Evolutionary conservation across 2,113 vertebrate genomes (phyloP), one percentile per base, ranked within the genome.

Genomic region (Gobio gobio): DNA sequence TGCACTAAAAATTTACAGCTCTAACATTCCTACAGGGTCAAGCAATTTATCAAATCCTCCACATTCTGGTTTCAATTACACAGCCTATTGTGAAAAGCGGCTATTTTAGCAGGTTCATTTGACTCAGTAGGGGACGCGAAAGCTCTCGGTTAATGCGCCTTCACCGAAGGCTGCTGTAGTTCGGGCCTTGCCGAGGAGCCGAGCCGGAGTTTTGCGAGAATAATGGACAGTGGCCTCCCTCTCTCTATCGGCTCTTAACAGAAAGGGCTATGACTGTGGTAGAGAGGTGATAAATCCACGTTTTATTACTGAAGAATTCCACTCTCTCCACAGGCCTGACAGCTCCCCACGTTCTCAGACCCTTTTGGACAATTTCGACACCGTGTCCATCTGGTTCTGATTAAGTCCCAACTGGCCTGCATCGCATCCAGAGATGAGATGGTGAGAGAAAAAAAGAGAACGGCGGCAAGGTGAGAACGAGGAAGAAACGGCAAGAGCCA

Each of bases 21-120:
- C 95, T 95, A 96, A 94, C 97, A 98, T 99, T 98, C 97, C 96
- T 96, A 96, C 95, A 94, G 96, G 97, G 97, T 99, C 97, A 96
- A 97, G 96, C 95, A 96, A 98, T 99, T 98, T 96, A 98, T 99
- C 97, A 99, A 97, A 96, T 97, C 95, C 96, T 97, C 95, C 95
- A 97, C 96, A 96, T 96, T 98, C 97, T 98, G 97, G 96, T 98
- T 99, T 98, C 97, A 98, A 98, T 98, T 98, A 98, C 96, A 95
- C 94, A 95, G 97, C 94, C 96, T 95, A 95, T 97, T 96, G 96
- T 97, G 96, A 95, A 96, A 96, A 97, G 96, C 94, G 93, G 95
- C 97, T 97, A 95, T 97, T 98, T 97, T 96, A 98, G 98, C 97
- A 99, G 97, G 97, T 99, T 98, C 97, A 98, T 97, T 98, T 97